Evolutionary conservation across 2,113 vertebrate species (phyloP).

Genomic region (Calonectris borealis): DNA sequence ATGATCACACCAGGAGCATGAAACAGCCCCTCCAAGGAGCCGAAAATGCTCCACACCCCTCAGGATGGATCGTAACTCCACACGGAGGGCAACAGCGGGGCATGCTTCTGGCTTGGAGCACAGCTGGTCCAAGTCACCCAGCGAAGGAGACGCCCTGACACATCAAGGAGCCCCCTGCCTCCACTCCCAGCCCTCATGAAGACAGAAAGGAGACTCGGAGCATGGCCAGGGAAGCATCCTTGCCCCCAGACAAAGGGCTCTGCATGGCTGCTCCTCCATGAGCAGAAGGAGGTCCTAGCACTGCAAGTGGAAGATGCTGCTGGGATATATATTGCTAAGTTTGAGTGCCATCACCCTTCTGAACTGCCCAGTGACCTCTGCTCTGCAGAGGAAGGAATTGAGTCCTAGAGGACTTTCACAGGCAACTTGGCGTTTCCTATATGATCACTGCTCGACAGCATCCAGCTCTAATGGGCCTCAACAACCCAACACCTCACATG

Average conservation of each 20-base stretch:
- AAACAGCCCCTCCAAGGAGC: neutral
- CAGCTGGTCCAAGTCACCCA: neutral
- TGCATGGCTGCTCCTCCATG: neutral
- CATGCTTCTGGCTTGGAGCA: neutral
- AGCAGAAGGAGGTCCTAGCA: neutral
- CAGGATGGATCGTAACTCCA: accelerated
- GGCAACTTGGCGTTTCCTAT: neutral
- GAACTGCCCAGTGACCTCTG: neutral
- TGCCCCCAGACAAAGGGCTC: neutral
- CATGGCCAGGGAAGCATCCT: neutral
- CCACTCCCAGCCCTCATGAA: neutral
- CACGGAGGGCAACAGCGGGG: neutral
- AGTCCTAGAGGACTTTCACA: neutral
- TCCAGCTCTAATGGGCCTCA: neutral
- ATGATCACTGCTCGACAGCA: neutral
- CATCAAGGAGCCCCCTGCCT: neutral
- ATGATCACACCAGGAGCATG: neutral
- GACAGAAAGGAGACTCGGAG: neutral
- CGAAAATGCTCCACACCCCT: neutral
- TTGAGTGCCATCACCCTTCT: neutral
- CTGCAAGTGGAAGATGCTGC: neutral
- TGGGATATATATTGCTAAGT: neutral
- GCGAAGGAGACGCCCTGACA: neutral
- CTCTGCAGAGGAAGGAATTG: neutral
- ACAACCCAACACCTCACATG: neutral